These are phyloP conservation scores for Lumbricus terrestris DNA, from an alignment of 2,888 invertebrate species.

Conservation along the genomic window DNA sequence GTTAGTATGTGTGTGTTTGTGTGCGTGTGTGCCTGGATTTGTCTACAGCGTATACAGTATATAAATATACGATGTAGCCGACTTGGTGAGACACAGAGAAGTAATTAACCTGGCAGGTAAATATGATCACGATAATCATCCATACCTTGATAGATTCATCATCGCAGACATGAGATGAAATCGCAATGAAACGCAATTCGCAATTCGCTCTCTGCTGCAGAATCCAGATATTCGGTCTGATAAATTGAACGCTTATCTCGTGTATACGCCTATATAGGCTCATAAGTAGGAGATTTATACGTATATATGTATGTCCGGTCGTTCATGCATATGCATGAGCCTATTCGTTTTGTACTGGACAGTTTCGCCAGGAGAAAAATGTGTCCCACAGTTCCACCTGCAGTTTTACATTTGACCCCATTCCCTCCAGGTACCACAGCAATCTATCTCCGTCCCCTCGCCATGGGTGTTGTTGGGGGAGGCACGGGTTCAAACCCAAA, in stretches of 20 bases:
- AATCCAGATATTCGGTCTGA: neutral
- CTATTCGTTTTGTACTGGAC: too few species aligned
- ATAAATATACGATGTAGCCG: neutral
- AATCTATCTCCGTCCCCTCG: too few species aligned
- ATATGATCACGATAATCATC: neutral
- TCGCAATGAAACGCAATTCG: neutral
- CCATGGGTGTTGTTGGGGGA: too few species aligned
- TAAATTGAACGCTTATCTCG: neutral
- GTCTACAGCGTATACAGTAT: neutral
- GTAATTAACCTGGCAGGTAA: slow-evolving; percentile 10
- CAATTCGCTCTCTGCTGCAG: neutral
- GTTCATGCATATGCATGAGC: neutral
- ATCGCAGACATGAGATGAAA: neutral
- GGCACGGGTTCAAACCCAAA: too few species aligned
- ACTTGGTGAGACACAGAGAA: neutral
- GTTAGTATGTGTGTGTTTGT: neutral
- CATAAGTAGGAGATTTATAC: neutral
- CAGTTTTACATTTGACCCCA: too few species aligned
- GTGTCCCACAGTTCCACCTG: too few species aligned
- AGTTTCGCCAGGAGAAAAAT: too few species aligned
- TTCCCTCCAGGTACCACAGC: too few species aligned
- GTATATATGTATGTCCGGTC: too few species aligned
- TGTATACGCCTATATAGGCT: neutral
- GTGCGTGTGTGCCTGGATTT: neutral
- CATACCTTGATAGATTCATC: slow-evolving; percentile 4